These are phyloP conservation scores for Drosophila jambulina DNA, from an alignment of 1,140 invertebrate species.

Conservation along the genomic window DNA sequence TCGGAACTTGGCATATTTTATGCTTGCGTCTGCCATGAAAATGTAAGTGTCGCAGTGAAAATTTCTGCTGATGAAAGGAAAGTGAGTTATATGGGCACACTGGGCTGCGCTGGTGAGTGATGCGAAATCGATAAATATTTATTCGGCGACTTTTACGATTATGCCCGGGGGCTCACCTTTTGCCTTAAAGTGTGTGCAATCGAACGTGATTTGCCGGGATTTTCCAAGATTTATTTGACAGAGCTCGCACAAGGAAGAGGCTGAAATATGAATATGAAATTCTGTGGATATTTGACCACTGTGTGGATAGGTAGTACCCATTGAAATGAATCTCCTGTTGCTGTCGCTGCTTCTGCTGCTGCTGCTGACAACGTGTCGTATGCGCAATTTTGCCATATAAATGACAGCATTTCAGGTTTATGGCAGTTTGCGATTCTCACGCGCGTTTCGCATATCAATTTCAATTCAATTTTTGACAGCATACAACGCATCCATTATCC, in stretches of 20 bases:
- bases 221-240: not conserved
- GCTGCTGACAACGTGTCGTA: slow-evolving; percentile 66
- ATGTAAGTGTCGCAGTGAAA: slow-evolving; percentile 79
- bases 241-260: not conserved
- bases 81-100: slow-evolving; percentile 67
- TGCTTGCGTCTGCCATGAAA: slow-evolving; percentile 71
- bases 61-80: slow-evolving; percentile 78
- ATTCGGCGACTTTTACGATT: slow-evolving; percentile 36
- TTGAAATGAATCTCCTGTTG: slow-evolving; percentile 34
- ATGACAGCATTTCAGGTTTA: slow-evolving; percentile 74
- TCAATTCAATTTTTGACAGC: slow-evolving; percentile 78
- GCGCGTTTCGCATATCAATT: slow-evolving; percentile 76
- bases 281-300: slow-evolving; percentile 7
- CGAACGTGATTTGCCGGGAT: slow-evolving; percentile 17
- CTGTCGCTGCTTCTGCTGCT: slow-evolving; percentile 8
- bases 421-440: slow-evolving; percentile 62
- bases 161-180: slow-evolving; percentile 21
- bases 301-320: slow-evolving; percentile 9
- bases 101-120: slow-evolving; percentile 28
- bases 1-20: slow-evolving; percentile 74
- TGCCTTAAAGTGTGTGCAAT: slow-evolving; percentile 19
- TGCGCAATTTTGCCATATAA: slow-evolving; percentile 77
- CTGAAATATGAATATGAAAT: not conserved
- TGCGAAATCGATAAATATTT: slow-evolving; percentile 51
- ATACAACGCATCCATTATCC: slow-evolving; percentile 57